Evolutionary conservation across 2,888 invertebrate species (phyloP).

Genomic region (Volucella zonaria): DNA sequence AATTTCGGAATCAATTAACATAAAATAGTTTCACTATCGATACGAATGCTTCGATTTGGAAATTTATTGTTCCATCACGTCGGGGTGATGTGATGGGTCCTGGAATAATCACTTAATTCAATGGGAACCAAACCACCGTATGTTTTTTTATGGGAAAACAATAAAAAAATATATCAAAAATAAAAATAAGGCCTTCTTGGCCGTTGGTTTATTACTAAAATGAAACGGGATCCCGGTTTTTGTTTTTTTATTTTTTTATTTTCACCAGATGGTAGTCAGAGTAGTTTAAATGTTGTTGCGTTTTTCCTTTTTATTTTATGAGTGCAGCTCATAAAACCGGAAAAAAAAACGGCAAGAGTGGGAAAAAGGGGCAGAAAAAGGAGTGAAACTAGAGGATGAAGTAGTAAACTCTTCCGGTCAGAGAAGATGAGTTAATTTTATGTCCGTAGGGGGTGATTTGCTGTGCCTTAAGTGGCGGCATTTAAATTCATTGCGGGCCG

Average conservation of each 20-base stretch:
- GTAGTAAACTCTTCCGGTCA: conserved; percentile 61
- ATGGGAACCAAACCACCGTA: background rate
- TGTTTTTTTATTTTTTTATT: background rate
- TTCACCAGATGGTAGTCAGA: background rate
- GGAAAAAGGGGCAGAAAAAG: too few species aligned
- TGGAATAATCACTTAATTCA: conserved; percentile 53
- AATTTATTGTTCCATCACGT: conserved; percentile 11
- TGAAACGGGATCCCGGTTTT: conserved; percentile 11
- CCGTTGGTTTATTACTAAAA: too few species aligned
- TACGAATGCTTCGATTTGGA: background rate
- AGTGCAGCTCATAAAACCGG: conserved; percentile 51
- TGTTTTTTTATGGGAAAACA: conserved; percentile 30
- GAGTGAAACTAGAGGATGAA: background rate
- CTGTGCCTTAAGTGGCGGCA: conserved; percentile 54
- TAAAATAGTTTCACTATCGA: conserved; percentile 30
- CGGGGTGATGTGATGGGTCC: conserved; percentile 8
- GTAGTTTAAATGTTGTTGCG: conserved; percentile 15
- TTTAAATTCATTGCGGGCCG: conserved; percentile 59
- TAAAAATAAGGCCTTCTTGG: conserved; percentile 10
- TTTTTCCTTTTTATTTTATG: conserved; percentile 45
- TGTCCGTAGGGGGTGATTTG: conserved; percentile 28
- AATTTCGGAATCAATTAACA: conserved; percentile 16
- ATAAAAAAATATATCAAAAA: conserved; percentile 23
- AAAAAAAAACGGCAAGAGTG: background rate
- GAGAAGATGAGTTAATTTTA: conserved; percentile 64